Base-by-base conservation (phyloP, 1,140 invertebrate species). In the Hylaeus volcanicus region DNA sequence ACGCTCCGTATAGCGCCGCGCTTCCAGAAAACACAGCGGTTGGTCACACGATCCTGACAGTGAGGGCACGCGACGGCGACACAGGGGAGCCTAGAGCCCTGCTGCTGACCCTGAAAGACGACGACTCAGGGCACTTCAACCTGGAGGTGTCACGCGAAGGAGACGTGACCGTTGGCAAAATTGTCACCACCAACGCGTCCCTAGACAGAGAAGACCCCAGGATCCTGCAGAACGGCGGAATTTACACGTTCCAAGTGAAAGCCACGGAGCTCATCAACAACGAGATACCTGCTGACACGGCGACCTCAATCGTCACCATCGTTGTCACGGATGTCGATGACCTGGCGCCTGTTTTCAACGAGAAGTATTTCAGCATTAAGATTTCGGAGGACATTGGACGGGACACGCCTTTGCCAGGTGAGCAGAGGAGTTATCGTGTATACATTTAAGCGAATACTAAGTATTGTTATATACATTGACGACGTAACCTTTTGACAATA, bases 241-340 rank as follows among this genome's bases (percentile, higher is more conserved):
- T 97, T 63, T 97, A 97, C 88, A 95, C 94, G 6, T 97, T 97
- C 85, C 94, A 94, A 77, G 93, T 97, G 1, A 95, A 94, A 91
- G 96, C 96, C 0, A 96, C 96, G 4, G 96, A 97, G 91, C 84
- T 97, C 6, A 96, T 96, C 58, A 95, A 96, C 85, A 95, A 96
- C 39, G 95, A 96, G 87, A 94, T 95, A 45, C 95, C 95, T 5
- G 95, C 95, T 0, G 96, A 97, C 82, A 94, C 94, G 3, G 94
- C 95, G 1, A 93, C 94, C 0, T 96, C 96, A 0, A 94, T 95
- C 12, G 93, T 98, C 0, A 96, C 96, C 0, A 95, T 98, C 45
- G 96, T 98, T 1, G 95, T 98, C 6, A 96, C 96, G 0, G 97
- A 98, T 89, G 95, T 96, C 0, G 97, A 98, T 87, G 97, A 98